These are phyloP conservation scores for Etheostoma cragini DNA, from an alignment of 2,113 vertebrate genomes.

Conservation along the genomic window DNA sequence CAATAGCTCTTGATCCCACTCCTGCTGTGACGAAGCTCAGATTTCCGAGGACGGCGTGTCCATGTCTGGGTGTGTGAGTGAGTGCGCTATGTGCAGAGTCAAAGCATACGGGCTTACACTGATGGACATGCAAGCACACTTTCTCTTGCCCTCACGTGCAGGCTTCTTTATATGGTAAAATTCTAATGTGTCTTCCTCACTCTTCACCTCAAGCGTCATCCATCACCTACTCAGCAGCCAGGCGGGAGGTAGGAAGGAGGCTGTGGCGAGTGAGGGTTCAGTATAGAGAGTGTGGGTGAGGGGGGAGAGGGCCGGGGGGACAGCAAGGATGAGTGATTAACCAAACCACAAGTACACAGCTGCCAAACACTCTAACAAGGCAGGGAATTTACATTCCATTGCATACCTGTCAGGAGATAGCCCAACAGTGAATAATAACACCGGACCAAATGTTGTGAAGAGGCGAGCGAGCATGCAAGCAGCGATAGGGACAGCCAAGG, in stretches of 20 bases:
- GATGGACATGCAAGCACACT: conserved; percentile 26
- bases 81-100: conserved; percentile 18
- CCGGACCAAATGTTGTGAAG: conserved; percentile 45
- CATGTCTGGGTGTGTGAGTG: conserved; percentile 41
- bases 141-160: conserved; percentile 4
- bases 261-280: conserved; percentile 16
- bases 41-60: conserved; percentile 54
- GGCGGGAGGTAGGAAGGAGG: conserved; percentile 35
- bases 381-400: conserved; percentile 76
- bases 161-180: conserved; percentile 56
- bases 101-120: not conserved
- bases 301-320: not conserved
- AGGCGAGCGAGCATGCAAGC: conserved; percentile 39
- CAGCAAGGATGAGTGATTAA: conserved; percentile 76
- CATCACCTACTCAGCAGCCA: conserved; percentile 66
- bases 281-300: not conserved
- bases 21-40: conserved; percentile 42
- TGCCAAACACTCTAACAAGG: conserved; percentile 76
- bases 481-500: conserved; percentile 39
- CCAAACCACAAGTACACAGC: conserved; percentile 72
- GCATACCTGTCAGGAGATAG: conserved; percentile 78
- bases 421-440: conserved; percentile 73
- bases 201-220: conserved; percentile 65
- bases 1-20: conserved; percentile 40
- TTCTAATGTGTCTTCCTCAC: conserved; percentile 60